Percentiles rank a stretch among this genome's conserved stretches.
Evolutionary conservation across 2,113 vertebrate genomes (phyloP).

Genomic region (Phyllostomus hastatus): DNA sequence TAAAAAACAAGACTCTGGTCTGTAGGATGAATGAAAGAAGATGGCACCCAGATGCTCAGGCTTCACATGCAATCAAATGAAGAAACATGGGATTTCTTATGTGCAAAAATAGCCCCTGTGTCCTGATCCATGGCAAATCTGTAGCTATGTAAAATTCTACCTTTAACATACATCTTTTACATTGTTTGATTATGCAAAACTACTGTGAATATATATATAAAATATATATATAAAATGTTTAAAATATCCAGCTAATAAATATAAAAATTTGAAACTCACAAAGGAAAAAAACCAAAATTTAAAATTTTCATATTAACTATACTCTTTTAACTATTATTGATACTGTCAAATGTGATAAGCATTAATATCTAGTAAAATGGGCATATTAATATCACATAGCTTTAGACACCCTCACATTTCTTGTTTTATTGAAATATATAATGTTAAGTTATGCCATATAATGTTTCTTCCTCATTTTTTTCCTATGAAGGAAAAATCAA

Average conservation of each 20-base stretch:
- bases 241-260: conserved; percentile 16
- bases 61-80: conserved; percentile 36
- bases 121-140: conserved; percentile 31
- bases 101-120: conserved; percentile 49
- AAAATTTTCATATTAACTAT: not conserved
- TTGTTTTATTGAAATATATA: not conserved
- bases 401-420: not conserved
- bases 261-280: not conserved
- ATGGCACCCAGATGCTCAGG: conserved; percentile 19
- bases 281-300: not conserved
- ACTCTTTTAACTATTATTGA: not conserved
- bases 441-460: not conserved
- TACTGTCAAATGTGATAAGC: not conserved
- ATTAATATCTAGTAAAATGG: not conserved
- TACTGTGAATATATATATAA: not conserved
- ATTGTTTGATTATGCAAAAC: conserved; percentile 14
- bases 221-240: not conserved
- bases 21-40: not conserved
- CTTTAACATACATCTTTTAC: conserved; percentile 42
- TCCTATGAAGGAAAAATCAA: conserved; percentile 4
- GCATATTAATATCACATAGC: not conserved
- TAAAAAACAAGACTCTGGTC: not conserved
- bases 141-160: conserved; percentile 20
- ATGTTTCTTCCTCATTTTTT: not conserved
- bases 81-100: conserved; percentile 4